phyloP scores from a whole-genome alignment of 2,113 vertebrate genomes.

The Chitala chitala region DNA sequence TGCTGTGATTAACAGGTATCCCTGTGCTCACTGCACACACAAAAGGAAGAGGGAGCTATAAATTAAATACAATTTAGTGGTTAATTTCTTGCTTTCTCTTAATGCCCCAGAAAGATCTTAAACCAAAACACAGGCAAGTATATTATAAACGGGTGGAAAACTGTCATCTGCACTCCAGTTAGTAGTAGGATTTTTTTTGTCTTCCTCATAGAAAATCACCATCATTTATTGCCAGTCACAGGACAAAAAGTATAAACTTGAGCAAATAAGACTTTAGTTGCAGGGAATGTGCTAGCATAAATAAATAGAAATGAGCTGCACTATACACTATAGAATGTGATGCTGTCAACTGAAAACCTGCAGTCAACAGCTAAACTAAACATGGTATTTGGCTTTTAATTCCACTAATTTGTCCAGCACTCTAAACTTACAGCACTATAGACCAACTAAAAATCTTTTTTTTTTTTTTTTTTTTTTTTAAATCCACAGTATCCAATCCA shows the following conservation, averaged over 20 bases:
- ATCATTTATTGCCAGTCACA: slow-evolving; percentile 23
- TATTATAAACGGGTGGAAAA: slow-evolving; percentile 37
- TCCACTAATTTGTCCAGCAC: background rate
- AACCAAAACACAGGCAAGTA: slow-evolving; percentile 14
- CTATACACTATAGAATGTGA: slow-evolving; percentile 32
- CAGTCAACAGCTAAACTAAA: slow-evolving; percentile 59
- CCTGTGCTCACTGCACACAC: slow-evolving; percentile 28
- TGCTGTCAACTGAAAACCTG: slow-evolving; percentile 65
- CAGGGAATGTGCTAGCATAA: slow-evolving; percentile 59
- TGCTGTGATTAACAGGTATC: slow-evolving; percentile 39
- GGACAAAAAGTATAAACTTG: slow-evolving; percentile 47
- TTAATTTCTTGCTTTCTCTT: slow-evolving; percentile 41
- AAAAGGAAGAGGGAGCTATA: slow-evolving; percentile 16
- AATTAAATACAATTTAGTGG: slow-evolving; percentile 26
- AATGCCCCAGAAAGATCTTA: slow-evolving; percentile 20
- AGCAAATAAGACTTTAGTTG: slow-evolving; percentile 47
- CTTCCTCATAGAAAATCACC: slow-evolving; percentile 23
- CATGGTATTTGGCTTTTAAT: slow-evolving; percentile 47
- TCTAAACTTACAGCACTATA: slow-evolving; percentile 18
- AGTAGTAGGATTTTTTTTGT: background rate
- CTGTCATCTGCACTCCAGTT: slow-evolving; percentile 28
- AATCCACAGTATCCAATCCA: slow-evolving; percentile 21
- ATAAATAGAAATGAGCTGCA: slow-evolving; percentile 49
- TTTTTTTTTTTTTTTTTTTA: background rate
- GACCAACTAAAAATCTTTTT: slow-evolving; percentile 7